Evolutionary conservation across 2,888 invertebrate species (phyloP), one percentile per base, ranked within the genome.

Genomic region (Allolobophora icterica): DNA sequence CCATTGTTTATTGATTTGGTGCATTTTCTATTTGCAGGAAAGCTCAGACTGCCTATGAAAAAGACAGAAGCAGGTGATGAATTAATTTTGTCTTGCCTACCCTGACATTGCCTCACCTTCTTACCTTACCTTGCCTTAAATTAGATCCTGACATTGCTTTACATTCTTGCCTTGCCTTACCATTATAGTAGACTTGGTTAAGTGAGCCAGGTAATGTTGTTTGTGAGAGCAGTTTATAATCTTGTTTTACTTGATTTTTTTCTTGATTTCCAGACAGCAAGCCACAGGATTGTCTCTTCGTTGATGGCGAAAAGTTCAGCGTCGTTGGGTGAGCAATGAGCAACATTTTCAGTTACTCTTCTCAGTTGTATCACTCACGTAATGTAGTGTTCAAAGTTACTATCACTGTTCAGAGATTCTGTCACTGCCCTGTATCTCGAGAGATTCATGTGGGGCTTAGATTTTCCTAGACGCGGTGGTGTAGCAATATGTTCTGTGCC

Each of bases 231-330:
- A 58, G 30, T 24, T 58, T 58, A 24, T 71, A 30, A 71, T 71
- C n/a, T n/a, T 71, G 11, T 24, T 8, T 52, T 17, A 11, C 1
- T 17, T 24, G 52, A 0, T n/a, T 0, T 58, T n/a, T n/a, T 71
- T 30, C n/a, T 30, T 4, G 15, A 1, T 71, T 71, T 71, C n/a
- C 13, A 91, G 92, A 92, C 8, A 93, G 93, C 92, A 94, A 94
- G 91, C 94, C 95, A n/a, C 93, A 93, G 90, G 94, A 95, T 91
- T 94, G 92, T 92, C 93, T 96, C 58, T 91, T 94, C 87, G 94
- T 96, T 4, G 94, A 95, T 87, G 95, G 94, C 0, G 95, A 96
- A 92, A 94, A 94, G 92, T 96, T 94, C 94, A 95, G 95, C 52
- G 96, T 96, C 90, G 96, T 96, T 90, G 96, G 96, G 96, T 95